phyloP scores from a whole-genome alignment of 2,797 vertebrate genomes.

The Tragelaphus eurycerus region DNA sequence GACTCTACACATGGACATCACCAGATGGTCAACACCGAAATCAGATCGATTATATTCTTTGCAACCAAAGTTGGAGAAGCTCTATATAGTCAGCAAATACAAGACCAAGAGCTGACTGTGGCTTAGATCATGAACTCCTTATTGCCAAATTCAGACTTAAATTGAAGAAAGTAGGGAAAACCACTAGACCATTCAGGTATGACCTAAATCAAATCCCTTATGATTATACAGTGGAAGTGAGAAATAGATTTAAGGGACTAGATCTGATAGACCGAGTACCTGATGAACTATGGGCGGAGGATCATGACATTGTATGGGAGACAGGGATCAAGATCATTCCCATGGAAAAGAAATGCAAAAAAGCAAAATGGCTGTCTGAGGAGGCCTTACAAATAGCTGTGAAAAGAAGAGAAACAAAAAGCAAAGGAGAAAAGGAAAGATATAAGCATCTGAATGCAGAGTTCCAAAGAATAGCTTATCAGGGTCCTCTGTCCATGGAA shows the following conservation, averaged over 20 bases:
- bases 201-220: too few species aligned
- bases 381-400: background rate
- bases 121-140: background rate
- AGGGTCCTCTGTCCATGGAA: background rate
- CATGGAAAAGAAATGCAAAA: background rate
- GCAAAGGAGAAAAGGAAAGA: background rate
- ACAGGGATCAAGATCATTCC: background rate
- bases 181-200: too few species aligned
- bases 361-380: background rate
- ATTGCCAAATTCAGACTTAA: background rate
- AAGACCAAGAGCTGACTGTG: background rate
- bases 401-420: background rate
- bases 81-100: background rate
- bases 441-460: background rate
- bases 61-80: background rate
- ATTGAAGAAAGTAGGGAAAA: background rate
- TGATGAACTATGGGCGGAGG: background rate
- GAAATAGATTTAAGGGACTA: background rate
- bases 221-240: background rate
- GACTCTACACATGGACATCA: background rate
- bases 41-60: background rate
- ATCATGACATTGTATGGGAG: accelerated
- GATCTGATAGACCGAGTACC: background rate
- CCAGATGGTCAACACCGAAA: background rate
- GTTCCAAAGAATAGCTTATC: background rate